Conservation (phyloP, 2,888 invertebrate genomes). For the Ephialtes manifestator region DNA sequence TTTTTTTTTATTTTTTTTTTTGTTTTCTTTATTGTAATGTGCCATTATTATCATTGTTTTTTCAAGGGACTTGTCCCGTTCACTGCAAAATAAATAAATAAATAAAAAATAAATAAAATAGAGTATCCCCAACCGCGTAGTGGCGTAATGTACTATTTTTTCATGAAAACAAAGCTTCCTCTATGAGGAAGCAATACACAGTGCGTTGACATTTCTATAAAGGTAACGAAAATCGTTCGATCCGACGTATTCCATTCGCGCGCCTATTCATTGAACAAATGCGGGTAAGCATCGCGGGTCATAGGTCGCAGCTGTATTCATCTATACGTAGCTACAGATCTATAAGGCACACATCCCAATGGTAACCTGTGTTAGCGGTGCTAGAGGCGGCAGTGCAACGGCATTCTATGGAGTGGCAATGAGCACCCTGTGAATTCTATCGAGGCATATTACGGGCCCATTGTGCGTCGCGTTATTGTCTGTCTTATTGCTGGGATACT, state of each 20-base stretch:
- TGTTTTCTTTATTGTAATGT: too few relatives aligned
- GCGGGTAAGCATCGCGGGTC: neutral
- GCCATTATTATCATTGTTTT: too few relatives aligned
- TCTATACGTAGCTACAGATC: neutral
- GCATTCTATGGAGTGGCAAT: constrained; percentile 30
- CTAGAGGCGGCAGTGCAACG: neutral
- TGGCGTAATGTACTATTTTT: too few relatives aligned
- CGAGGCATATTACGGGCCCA: constrained; percentile 59
- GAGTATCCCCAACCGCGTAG: too few relatives aligned
- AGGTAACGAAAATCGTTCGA: neutral
- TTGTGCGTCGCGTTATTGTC: constrained; percentile 69
- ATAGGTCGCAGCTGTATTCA: neutral
- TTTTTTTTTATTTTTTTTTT: too few relatives aligned
- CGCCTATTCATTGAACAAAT: neutral
- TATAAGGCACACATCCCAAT: neutral
- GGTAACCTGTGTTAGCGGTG: constrained; percentile 25
- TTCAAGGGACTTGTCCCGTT: too few relatives aligned
- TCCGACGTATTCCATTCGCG: neutral
- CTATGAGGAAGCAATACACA: too few relatives aligned
- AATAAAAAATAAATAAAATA: too few relatives aligned
- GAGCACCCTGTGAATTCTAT: constrained; percentile 60
- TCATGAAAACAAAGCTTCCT: too few relatives aligned
- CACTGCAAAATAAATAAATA: too few relatives aligned
- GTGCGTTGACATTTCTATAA: neutral
- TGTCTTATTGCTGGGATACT: constrained; percentile 52